Percentiles rank a stretch among this genome's conserved stretches.
These are phyloP conservation scores for Anarsia innoxiella DNA, from an alignment of 2,888 invertebrate genomes.

Conservation along the genomic window DNA sequence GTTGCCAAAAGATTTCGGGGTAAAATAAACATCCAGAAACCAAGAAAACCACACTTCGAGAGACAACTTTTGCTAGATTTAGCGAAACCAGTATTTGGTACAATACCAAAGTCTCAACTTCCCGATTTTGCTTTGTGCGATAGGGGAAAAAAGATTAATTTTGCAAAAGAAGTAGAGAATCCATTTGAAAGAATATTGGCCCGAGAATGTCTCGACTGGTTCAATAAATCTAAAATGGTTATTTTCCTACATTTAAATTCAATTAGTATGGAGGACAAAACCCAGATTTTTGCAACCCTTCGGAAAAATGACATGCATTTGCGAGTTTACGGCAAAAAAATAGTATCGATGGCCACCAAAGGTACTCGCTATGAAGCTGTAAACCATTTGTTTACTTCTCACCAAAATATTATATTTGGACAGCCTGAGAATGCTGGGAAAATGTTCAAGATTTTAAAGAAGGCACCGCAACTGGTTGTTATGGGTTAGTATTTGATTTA, in stretches of 20 bases:
- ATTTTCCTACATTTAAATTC: conserved; percentile 84
- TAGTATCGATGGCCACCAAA: conserved; percentile 79
- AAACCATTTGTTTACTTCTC: conserved; percentile 77
- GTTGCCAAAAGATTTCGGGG: conserved; percentile 80
- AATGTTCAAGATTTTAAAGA: conserved; percentile 80
- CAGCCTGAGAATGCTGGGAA: conserved; percentile 76
- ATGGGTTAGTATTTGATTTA: conserved; percentile 69
- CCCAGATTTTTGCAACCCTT: conserved; percentile 77
- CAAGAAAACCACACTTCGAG: conserved; percentile 81
- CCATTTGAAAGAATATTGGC: conserved; percentile 84
- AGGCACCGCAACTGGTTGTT: conserved; percentile 81
- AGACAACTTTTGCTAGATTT: conserved; percentile 79
- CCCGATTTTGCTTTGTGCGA: conserved; percentile 72
- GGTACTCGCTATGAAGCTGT: conserved; percentile 81
- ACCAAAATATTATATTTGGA: conserved; percentile 81
- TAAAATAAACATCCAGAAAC: conserved; percentile 86
- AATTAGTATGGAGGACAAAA: conserved; percentile 78
- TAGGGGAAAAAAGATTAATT: conserved; percentile 30
- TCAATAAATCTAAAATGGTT: conserved; percentile 82
- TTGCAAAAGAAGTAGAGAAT: conserved; percentile 64
- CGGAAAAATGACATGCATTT: conserved; percentile 81
- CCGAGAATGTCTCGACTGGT: conserved; percentile 80
- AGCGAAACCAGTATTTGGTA: conserved; percentile 76
- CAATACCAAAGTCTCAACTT: conserved; percentile 51
- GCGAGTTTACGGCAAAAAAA: conserved; percentile 78